phyloP scores from a whole-genome alignment of 2,113 vertebrate genomes.

The Cyprinodon brontotheroides region DNA sequence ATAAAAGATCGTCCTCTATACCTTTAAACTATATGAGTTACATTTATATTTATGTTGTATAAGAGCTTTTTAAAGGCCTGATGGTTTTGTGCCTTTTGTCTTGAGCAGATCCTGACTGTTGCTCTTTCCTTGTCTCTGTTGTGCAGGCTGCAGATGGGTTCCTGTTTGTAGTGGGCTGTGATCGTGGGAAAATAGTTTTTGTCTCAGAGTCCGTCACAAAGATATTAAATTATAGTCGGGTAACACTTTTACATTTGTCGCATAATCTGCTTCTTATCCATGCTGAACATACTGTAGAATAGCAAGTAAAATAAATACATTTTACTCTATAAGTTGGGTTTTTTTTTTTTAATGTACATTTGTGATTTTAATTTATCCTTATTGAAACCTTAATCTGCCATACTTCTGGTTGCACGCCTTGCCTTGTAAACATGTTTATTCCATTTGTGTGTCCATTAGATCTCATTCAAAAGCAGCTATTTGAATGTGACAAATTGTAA shows the following conservation, averaged over 20 bases:
- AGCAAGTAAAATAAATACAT: neutral
- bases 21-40: neutral
- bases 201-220: slow-evolving; percentile 91
- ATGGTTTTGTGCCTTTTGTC: slow-evolving; percentile 18
- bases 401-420: no score
- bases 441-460: neutral
- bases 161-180: slow-evolving; percentile 92
- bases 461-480: neutral
- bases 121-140: slow-evolving; percentile 35
- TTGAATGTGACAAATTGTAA: neutral
- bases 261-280: slow-evolving; percentile 32
- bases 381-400: neutral
- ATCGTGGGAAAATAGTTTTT: slow-evolving; percentile 91
- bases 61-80: neutral
- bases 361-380: neutral
- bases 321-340: neutral
- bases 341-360: neutral
- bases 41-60: neutral
- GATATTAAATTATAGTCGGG: slow-evolving; percentile 89
- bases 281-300: neutral
- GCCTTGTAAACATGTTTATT: neutral
- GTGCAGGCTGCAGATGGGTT: slow-evolving; percentile 90
- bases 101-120: slow-evolving; percentile 36
- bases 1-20: neutral
- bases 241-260: slow-evolving; percentile 66